phyloP scores from a whole-genome alignment of 92 coral and sea anemone genomes.

The Actinostola sp. region DNA sequence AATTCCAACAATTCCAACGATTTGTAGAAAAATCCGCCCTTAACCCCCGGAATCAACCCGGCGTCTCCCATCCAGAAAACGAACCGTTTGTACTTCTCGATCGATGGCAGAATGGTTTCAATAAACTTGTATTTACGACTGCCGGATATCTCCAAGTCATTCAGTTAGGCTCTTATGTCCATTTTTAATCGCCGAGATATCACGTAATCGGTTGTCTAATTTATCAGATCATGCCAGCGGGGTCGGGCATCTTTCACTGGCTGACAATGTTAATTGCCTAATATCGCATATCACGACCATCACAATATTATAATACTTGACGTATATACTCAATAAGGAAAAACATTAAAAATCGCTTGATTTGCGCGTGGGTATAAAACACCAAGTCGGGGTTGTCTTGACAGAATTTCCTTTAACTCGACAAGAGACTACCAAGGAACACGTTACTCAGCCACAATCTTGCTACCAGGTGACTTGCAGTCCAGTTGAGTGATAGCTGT shows the following conservation, averaged over 20 bases:
- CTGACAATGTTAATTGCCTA: conserved; percentile 58
- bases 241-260: conserved; percentile 57
- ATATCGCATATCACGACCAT: conserved; percentile 51
- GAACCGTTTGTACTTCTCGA: conserved; percentile 16
- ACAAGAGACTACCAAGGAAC: too few species aligned
- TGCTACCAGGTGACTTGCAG: neutral
- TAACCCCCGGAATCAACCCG: neutral
- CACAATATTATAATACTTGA: conserved; percentile 38
- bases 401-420: too few species aligned
- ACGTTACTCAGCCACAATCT: too few species aligned
- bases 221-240: conserved; percentile 49
- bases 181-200: conserved; percentile 25
- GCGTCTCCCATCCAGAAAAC: conserved; percentile 6
- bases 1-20: conserved; percentile 26
- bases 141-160: conserved; percentile 34
- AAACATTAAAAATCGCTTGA: conserved; percentile 31
- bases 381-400: conserved; percentile 1
- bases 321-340: conserved; percentile 38
- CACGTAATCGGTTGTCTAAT: conserved; percentile 48
- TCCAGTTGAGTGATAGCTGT: neutral
- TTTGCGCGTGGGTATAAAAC: conserved; percentile 37
- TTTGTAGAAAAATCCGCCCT: neutral
- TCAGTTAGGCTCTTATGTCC: conserved; percentile 35
- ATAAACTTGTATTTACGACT: conserved; percentile 23
- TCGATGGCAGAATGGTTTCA: conserved; percentile 4